Evolutionary conservation across 35 echinoderm and acorn worm species (phyloP).

Genomic region (Ophiothrix spiculata): DNA sequence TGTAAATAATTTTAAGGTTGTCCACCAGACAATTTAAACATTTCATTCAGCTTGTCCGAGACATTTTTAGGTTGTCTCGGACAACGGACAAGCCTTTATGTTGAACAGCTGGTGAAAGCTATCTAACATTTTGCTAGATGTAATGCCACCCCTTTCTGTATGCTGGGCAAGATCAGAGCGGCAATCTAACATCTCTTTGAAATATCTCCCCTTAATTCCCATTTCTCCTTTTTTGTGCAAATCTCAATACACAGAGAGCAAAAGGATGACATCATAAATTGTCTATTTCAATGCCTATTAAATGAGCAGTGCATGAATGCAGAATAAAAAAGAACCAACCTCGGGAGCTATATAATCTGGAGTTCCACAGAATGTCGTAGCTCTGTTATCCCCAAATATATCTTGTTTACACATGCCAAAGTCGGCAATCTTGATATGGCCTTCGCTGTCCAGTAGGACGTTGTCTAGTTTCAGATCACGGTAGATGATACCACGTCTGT

Average conservation of each 20-base stretch:
- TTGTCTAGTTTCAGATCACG: slow-evolving; percentile 97
- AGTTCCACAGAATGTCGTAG: slow-evolving; percentile 93
- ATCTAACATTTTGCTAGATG: too few relatives aligned
- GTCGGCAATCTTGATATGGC: slow-evolving; percentile 99
- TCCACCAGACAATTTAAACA: too few relatives aligned
- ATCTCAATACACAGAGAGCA: not conserved
- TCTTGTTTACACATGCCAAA: slow-evolving; percentile 99
- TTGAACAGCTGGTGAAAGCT: too few relatives aligned
- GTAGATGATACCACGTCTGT: slow-evolving; percentile 90
- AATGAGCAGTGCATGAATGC: not conserved
- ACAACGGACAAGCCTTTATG: too few relatives aligned
- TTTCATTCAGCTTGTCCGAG: too few relatives aligned
- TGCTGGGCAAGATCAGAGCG: not conserved
- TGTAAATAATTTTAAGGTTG: too few relatives aligned
- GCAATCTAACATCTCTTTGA: not conserved
- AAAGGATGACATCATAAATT: not conserved
- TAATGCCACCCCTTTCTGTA: too few relatives aligned
- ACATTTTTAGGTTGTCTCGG: too few relatives aligned
- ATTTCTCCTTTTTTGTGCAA: too few relatives aligned
- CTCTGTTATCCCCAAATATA: slow-evolving; percentile 69
- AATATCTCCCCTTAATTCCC: not conserved
- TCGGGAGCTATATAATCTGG: slow-evolving; percentile 98
- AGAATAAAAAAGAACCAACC: slow-evolving; percentile 32
- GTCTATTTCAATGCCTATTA: not conserved
- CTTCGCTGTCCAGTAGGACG: slow-evolving; percentile 84